Conservation (phyloP, 1,140 invertebrate species). For the Drosophila takahashii region DNA sequence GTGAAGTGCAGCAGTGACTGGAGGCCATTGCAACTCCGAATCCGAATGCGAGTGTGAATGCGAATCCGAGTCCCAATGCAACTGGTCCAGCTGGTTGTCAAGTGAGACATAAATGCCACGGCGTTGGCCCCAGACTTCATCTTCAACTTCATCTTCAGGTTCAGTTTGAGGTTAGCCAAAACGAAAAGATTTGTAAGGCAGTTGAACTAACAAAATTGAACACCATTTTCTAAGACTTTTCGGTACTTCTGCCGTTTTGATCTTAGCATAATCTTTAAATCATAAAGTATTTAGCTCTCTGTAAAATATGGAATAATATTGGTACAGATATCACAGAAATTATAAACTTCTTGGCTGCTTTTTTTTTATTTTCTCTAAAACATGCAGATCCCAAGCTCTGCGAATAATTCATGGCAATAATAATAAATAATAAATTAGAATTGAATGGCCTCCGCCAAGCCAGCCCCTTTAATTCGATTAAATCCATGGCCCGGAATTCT, state of each 20-base stretch:
- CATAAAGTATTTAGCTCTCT: neutral
- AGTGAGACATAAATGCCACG: constrained; percentile 43
- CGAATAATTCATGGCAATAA: constrained; percentile 31
- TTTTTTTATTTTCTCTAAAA: too few relatives aligned
- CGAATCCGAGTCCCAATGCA: constrained; percentile 8
- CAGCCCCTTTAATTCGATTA: constrained; percentile 18
- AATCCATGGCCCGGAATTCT: constrained; percentile 6
- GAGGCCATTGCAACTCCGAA: constrained; percentile 16
- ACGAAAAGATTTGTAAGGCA: neutral
- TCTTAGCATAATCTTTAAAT: too few relatives aligned
- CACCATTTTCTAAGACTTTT: neutral
- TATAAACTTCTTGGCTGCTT: too few relatives aligned
- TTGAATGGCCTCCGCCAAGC: constrained; percentile 9
- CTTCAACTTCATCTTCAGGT: constrained; percentile 8
- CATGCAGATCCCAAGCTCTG: neutral
- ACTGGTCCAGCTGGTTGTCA: constrained; percentile 49
- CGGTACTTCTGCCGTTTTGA: neutral
- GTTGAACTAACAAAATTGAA: neutral
- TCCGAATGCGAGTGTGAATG: neutral
- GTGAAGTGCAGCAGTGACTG: constrained; percentile 28
- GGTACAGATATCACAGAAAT: neutral
- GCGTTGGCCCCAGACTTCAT: neutral
- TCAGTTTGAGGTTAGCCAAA: constrained; percentile 14
- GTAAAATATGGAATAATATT: neutral
- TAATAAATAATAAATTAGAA: constrained; percentile 43